Evolutionary conservation across 2,888 invertebrate species (phyloP), one percentile per base, ranked within the genome.

Genomic region (Eurytoma adleriae): DNA sequence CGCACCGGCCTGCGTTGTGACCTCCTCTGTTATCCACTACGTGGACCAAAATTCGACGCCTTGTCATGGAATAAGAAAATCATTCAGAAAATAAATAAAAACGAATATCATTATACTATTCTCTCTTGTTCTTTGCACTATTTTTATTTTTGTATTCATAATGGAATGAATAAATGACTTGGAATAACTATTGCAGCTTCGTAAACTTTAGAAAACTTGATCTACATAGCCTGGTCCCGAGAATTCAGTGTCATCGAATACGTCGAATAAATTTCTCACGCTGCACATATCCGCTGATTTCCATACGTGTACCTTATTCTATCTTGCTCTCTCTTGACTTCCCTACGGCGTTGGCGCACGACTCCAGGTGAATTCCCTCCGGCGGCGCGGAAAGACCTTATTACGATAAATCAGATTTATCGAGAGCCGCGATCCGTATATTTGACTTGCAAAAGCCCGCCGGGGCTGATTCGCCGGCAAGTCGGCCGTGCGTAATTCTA

Each of bases 341-440:
- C 20, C 68, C 27, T 54, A 30, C 40, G 40, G 40, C 40, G 40
- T 40, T 40, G 40, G 40, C 40, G 40, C 40, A 5, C 40, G 14
- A 18, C 40, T 40, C 67, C 18, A 64, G 16, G 27, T 48, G 30
- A 77, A 66, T 76, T 69, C 76, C 20, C 71, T 80, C 71, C 81
- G 71, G 76, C 70, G 80, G 78, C 69, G 78, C 78, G 83, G 84
- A 83, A 84, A 80, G 83, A 85, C 84, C 84, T 86, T 86, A 86
- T 86, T 85, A 86, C 83, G 82, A 86, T 86, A 86, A 86, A 86
- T 86, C 86, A 85, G 84, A 84, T 87, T 86, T 86, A 86, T 86
- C 82, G 86, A 82, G 82, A 62, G 48, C 18, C 20, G 57, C 74
- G 70, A 18, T 16, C 40, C 62, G 62, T 69, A 66, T 84, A 85